Evolutionary conservation across 2,888 invertebrate genomes (phyloP).

Genomic region (Tipula vernalis): DNA sequence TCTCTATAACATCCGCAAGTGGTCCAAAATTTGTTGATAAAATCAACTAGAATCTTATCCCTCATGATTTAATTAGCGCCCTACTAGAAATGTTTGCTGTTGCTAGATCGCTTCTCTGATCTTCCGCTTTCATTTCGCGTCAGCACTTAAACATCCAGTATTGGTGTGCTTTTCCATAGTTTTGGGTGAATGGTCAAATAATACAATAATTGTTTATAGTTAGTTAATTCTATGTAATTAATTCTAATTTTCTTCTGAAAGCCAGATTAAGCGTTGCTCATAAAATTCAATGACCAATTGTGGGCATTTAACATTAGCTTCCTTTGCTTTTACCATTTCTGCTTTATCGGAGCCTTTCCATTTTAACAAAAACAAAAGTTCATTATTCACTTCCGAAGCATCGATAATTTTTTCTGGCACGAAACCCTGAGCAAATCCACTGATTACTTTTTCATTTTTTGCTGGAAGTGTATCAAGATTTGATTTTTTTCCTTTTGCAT

Average conservation of each 20-base stretch:
- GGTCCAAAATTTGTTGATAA: no score
- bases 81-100: no score
- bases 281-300: conserved; percentile 94
- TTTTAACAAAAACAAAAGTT: conserved; percentile 84
- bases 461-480: conserved; percentile 20
- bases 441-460: conserved; percentile 26
- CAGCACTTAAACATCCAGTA: no score
- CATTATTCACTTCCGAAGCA: conserved; percentile 58
- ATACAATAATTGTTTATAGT: neutral
- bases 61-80: no score
- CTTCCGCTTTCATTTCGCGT: no score
- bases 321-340: conserved; percentile 80
- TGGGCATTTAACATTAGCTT: conserved; percentile 84
- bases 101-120: no score
- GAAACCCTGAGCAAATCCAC: conserved; percentile 67
- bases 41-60: no score
- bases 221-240: neutral
- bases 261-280: conserved; percentile 92
- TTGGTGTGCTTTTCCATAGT: neutral
- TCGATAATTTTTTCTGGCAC: conserved; percentile 83
- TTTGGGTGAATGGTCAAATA: neutral
- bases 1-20: no score
- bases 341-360: conserved; percentile 92
- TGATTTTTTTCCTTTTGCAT: neutral
- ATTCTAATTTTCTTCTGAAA: conserved; percentile 47